Conservation (phyloP, 2,113 vertebrate species). For the Aramus guarauna region DNA sequence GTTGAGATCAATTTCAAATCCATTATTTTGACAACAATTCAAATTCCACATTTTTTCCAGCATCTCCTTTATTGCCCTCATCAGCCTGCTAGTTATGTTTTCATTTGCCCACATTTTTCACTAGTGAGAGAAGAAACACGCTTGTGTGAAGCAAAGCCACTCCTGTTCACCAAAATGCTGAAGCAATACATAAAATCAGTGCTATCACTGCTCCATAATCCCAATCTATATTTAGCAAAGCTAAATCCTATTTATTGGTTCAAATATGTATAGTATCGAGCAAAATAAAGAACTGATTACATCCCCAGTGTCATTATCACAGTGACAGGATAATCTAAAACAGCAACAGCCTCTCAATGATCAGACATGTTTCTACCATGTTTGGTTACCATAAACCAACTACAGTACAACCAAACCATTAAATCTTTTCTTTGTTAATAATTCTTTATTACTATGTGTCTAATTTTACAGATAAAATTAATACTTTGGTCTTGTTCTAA, state of each 20-base stretch:
- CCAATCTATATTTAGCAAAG: not conserved
- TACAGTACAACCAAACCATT: not conserved
- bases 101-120: not conserved
- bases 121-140: not conserved
- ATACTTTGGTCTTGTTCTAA: not conserved
- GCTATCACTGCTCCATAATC: not conserved
- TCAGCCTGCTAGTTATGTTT: not conserved
- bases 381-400: constrained; percentile 10
- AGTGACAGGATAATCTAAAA: not conserved
- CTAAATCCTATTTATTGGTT: constrained; percentile 17
- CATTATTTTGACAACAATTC: not conserved
- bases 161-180: constrained; percentile 21
- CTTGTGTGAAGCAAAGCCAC: not conserved
- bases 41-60: not conserved
- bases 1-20: not conserved
- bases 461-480: constrained; percentile 3
- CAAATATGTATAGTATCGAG: not conserved
- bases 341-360: not conserved
- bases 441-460: not conserved
- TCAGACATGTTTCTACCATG: not conserved
- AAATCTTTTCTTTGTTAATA: not conserved
- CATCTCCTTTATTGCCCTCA: not conserved
- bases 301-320: not conserved
- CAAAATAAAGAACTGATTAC: not conserved
- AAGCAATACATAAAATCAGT: not conserved